A percentile compares a stretch with the other conserved stretches of the same genome.
phyloP scores from a whole-genome alignment of 2,797 vertebrate species.

The Cottoperca gobio region DNA sequence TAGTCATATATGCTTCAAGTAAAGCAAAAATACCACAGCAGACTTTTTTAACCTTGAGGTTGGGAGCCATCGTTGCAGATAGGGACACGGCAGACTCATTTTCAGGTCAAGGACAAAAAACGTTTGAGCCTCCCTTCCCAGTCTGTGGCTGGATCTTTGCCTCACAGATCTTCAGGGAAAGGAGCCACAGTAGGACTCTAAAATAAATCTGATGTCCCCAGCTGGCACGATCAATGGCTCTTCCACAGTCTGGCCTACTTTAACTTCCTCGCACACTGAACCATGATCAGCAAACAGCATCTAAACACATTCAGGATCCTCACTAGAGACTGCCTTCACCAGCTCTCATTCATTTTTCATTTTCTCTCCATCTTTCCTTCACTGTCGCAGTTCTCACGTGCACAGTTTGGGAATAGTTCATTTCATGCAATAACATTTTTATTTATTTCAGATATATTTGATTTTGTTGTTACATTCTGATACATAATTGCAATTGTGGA shows the following conservation, averaged over 20 bases:
- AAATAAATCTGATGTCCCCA: constrained; percentile 62
- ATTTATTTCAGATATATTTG: not conserved
- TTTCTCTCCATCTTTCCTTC: constrained; percentile 21
- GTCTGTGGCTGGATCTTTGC: constrained; percentile 56
- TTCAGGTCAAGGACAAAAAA: constrained; percentile 65
- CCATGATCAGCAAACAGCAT: constrained; percentile 51
- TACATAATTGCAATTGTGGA: not conserved
- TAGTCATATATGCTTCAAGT: not conserved
- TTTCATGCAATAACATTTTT: constrained; percentile 12
- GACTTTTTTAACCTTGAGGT: not conserved
- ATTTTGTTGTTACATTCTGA: constrained; percentile 7
- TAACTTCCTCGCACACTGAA: constrained; percentile 32
- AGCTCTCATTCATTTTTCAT: constrained; percentile 60
- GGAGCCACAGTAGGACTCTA: constrained; percentile 57
- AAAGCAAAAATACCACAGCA: not conserved
- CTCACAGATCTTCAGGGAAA: constrained; percentile 47
- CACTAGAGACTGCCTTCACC: constrained; percentile 38
- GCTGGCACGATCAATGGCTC: constrained; percentile 60
- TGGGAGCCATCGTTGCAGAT: not conserved
- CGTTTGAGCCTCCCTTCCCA: not conserved
- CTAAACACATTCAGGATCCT: constrained; percentile 41
- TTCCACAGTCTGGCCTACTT: constrained; percentile 68
- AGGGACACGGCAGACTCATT: constrained; percentile 10
- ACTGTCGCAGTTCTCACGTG: constrained; percentile 10
- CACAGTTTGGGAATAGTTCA: constrained; percentile 14